phyloP scores from a whole-genome alignment of 2,888 invertebrate genomes.

The Synanthedon myopaeformis region DNA sequence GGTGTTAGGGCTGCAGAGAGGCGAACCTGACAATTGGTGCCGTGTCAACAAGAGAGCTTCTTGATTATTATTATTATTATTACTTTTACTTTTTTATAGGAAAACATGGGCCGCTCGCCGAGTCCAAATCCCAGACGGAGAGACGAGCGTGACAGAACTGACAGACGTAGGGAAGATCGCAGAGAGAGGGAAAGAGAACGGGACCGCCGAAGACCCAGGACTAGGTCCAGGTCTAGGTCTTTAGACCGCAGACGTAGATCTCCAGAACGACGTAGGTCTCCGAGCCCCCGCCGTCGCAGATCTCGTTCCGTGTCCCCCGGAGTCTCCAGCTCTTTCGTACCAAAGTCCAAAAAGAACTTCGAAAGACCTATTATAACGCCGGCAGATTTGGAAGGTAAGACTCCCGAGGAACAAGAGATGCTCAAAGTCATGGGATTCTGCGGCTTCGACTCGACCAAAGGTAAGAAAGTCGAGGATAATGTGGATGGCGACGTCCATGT shows the following conservation, averaged over 20 bases:
- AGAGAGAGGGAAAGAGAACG: conserved; percentile 37
- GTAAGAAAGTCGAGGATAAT: conserved; percentile 94
- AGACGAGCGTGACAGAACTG: conserved; percentile 33
- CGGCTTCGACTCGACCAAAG: conserved; percentile 95
- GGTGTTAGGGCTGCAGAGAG: no score
- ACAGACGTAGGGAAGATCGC: conserved; percentile 16
- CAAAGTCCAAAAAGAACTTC: conserved; percentile 48
- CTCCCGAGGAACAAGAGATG: conserved; percentile 94
- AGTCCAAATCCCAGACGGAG: conserved; percentile 53
- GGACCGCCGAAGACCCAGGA: conserved; percentile 47
- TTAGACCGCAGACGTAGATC: conserved; percentile 55
- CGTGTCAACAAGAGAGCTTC: no score
- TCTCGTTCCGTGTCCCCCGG: conserved; percentile 46
- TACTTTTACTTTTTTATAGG: conserved; percentile 11
- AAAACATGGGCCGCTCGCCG: conserved; percentile 60
- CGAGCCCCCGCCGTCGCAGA: conserved; percentile 31
- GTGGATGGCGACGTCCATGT: conserved; percentile 96
- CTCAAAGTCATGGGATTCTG: conserved; percentile 97
- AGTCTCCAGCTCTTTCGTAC: conserved; percentile 46
- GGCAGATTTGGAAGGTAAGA: conserved; percentile 90
- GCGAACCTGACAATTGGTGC: no score
- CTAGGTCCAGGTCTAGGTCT: conserved; percentile 54
- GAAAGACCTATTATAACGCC: conserved; percentile 79
- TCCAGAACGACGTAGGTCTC: conserved; percentile 37
- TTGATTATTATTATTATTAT: no score